These are phyloP conservation scores for Calidris pugnax DNA, from an alignment of 2,113 vertebrate species.

Conservation along the genomic window DNA sequence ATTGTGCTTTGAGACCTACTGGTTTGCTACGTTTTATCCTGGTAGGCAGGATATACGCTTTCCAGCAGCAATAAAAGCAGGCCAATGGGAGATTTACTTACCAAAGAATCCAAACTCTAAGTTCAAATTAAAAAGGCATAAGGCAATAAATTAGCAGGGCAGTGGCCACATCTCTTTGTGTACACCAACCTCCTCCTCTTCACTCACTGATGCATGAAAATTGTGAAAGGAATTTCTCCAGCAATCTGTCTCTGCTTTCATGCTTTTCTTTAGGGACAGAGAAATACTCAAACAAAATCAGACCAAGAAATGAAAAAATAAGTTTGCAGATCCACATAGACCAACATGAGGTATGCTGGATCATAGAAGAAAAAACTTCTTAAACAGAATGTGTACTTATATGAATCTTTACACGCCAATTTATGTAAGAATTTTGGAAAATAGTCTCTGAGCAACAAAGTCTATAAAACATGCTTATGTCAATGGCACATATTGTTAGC, in stretches of 20 bases:
- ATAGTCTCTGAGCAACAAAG: background rate
- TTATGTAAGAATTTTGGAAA: background rate
- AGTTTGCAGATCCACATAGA: background rate
- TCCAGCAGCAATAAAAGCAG: background rate
- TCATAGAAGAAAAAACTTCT: background rate
- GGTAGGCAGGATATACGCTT: background rate
- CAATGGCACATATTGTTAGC: background rate
- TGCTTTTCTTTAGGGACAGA: slow-evolving; percentile 25
- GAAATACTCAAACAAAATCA: slow-evolving; percentile 32
- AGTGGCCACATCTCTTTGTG: slow-evolving; percentile 24
- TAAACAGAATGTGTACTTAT: background rate
- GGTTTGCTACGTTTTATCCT: background rate
- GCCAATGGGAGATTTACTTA: slow-evolving; percentile 30
- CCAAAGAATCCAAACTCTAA: slow-evolving; percentile 17
- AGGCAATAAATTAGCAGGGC: background rate
- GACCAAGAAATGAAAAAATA: background rate
- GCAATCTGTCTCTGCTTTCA: slow-evolving; percentile 31
- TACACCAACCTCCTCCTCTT: slow-evolving; percentile 20
- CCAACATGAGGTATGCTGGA: background rate
- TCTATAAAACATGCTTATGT: background rate
- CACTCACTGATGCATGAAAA: background rate
- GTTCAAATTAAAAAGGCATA: slow-evolving; percentile 2
- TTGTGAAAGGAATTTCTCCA: slow-evolving; percentile 30
- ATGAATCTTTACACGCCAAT: background rate
- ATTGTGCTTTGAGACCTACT: background rate